Percentiles rank a stretch among this genome's conserved stretches.
Conservation (phyloP, 2,113 vertebrate genomes). For the Varanus salvator region DNA sequence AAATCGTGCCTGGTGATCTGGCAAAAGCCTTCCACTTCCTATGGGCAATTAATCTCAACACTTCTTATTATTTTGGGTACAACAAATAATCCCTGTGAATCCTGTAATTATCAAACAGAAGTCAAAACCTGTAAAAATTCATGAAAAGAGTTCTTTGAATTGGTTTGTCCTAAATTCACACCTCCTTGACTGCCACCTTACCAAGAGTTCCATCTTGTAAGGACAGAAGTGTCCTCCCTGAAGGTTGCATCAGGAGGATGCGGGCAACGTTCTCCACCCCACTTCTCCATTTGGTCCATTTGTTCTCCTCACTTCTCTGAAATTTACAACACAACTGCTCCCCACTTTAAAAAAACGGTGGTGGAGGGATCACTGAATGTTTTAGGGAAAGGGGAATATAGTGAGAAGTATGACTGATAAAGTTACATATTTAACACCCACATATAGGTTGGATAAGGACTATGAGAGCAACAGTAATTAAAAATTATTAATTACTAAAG, state of each 20-base stretch:
- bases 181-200: neutral
- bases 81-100: neutral
- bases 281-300: neutral
- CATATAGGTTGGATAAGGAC: neutral
- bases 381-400: neutral
- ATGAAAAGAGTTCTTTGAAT: slow-evolving; percentile 6
- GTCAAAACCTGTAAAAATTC: slow-evolving; percentile 22
- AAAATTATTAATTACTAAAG: neutral
- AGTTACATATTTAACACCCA: neutral
- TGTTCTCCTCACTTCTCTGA: neutral
- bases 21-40: slow-evolving; percentile 13
- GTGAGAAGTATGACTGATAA: neutral
- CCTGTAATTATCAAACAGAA: slow-evolving; percentile 30
- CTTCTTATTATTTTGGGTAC: slow-evolving; percentile 23
- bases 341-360: neutral
- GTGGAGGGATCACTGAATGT: neutral
- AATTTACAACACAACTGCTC: neutral
- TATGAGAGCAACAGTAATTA: neutral
- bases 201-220: neutral
- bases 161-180: neutral
- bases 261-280: neutral
- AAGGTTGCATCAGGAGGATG: neutral
- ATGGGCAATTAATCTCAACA: slow-evolving; percentile 17
- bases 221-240: neutral
- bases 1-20: slow-evolving; percentile 9